Percentiles rank a stretch among this genome's conserved stretches.
Evolutionary conservation across 2,797 vertebrate species (phyloP).

Genomic region (Triplophysa yarkandensis): DNA sequence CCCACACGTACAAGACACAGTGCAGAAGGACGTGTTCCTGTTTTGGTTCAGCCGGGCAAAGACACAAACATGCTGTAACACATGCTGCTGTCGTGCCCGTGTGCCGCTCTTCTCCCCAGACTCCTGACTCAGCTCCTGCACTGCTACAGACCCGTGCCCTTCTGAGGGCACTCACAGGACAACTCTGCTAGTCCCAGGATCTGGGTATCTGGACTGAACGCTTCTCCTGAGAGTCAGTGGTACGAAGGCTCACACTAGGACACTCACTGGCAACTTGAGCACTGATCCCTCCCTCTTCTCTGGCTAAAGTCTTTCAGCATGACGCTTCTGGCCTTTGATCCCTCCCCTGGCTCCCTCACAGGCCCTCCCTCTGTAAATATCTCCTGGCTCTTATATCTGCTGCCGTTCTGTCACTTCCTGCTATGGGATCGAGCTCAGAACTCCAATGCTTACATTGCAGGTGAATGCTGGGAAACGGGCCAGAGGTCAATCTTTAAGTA

Average conservation of each 20-base stretch:
- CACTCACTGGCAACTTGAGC: slow-evolving; percentile 63
- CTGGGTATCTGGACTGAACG: slow-evolving; percentile 40
- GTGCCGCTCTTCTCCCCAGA: slow-evolving; percentile 44
- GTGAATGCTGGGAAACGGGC: slow-evolving; percentile 64
- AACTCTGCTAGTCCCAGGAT: slow-evolving; percentile 13
- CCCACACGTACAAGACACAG: slow-evolving; percentile 13
- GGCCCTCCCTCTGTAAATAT: slow-evolving; percentile 41
- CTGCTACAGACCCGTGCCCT: slow-evolving; percentile 70
- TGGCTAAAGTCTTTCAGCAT: slow-evolving; percentile 57
- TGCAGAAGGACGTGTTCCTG: slow-evolving; percentile 55
- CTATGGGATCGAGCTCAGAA: slow-evolving; percentile 40
- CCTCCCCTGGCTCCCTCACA: slow-evolving; percentile 48
- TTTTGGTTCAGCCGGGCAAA: slow-evolving; percentile 59
- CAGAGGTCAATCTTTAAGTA: slow-evolving; percentile 54
- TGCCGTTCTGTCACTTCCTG: slow-evolving; percentile 57
- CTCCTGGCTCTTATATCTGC: slow-evolving; percentile 41
- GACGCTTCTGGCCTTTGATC: slow-evolving; percentile 49
- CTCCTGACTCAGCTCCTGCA: slow-evolving; percentile 71
- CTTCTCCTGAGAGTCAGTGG: slow-evolving; percentile 50
- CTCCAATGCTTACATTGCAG: slow-evolving; percentile 55
- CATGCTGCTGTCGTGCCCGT: slow-evolving; percentile 69
- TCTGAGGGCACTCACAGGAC: slow-evolving; percentile 39
- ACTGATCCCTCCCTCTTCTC: slow-evolving; percentile 53
- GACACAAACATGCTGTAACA: slow-evolving; percentile 72
- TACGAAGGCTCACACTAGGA: slow-evolving; percentile 48